Evolutionary conservation across 2,797 vertebrate species (phyloP).

Genomic region (Melanotaenia boesemani): DNA sequence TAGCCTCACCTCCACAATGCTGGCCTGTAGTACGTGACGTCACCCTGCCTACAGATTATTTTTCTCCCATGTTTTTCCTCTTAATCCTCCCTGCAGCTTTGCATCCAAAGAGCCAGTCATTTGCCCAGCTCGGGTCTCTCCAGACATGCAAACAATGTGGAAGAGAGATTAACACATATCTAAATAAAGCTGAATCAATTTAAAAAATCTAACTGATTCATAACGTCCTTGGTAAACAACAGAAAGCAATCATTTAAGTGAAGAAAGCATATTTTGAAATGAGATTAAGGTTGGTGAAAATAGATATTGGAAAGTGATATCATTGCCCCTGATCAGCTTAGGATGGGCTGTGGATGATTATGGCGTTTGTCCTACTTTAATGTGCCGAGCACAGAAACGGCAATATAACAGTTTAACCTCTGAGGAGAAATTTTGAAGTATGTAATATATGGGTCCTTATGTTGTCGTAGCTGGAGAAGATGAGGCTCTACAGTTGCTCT

Average conservation of each 20-base stretch:
- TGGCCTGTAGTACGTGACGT: conserved; percentile 64
- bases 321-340: not conserved
- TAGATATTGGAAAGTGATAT: conserved; percentile 45
- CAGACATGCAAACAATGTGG: conserved; percentile 37
- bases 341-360: not conserved
- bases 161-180: conserved; percentile 51
- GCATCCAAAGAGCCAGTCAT: conserved; percentile 66
- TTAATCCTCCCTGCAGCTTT: conserved; percentile 77
- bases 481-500: conserved; percentile 17
- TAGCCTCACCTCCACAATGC: conserved; percentile 49
- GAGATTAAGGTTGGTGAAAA: conserved; percentile 48
- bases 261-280: conserved; percentile 49
- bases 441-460: not conserved
- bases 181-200: conserved; percentile 25
- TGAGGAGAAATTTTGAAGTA: not conserved
- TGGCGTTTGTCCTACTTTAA: conserved; percentile 29
- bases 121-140: conserved; percentile 29
- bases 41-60: conserved; percentile 74
- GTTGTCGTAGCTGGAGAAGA: conserved; percentile 18
- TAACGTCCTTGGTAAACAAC: conserved; percentile 34
- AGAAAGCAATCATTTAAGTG: conserved; percentile 34
- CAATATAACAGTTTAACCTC: conserved; percentile 26
- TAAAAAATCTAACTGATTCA: conserved; percentile 16
- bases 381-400: conserved; percentile 20
- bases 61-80: conserved; percentile 61